Base-by-base conservation (phyloP, 1,140 invertebrate genomes). In the Drosophila chauvacae region DNA sequence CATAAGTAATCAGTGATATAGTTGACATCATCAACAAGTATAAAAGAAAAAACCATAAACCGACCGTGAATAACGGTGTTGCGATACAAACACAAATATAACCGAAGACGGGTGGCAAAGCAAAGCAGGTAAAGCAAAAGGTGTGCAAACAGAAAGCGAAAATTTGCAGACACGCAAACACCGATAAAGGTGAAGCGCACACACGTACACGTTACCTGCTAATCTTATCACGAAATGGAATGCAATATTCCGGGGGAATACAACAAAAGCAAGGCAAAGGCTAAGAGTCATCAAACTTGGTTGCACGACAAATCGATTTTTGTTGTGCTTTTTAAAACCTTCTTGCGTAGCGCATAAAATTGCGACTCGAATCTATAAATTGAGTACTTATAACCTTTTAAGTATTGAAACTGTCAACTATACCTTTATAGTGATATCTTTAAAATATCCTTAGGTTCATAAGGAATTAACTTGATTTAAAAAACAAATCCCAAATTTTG, bases 141-240 rank as follows among this genome's bases (percentile, higher is more conserved):
- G 33, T 42, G n/a, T 58, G 13, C 51, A 66, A 59, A 66, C 63
- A 57, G 55, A 77, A 42, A 77, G 30, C 50, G 28, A 45, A 50
- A 41, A 76, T 30, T 51, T 18, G 35, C 51, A 75, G 41, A 30
- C n/a, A 33, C 35, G 37, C 48, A 64, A 55, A 39, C 45, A 33
- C 30, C 37, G 65, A 56, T 48, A 69, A 30, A 18, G 11, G 18
- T 18, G 41, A 74, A 42, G 42, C 33, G 10, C 47, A 55, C 45
- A 57, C 71, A 57, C 72, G 26, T 37, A 28, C 37, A 55, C 44
- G 33, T 77, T 69, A 68, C 55, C 63, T 63, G 51, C 50, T 63
- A 68, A 70, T 70, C 66, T 70, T 70, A 70, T 70, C 66, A 56
- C 20, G n/a, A 56, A 55, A 39, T 58, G 76, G 65, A 79, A 79